Percentiles rank a stretch among this genome's conserved stretches.
Evolutionary conservation across 1,140 invertebrate species (phyloP).

Genomic region (Drosophila varians): DNA sequence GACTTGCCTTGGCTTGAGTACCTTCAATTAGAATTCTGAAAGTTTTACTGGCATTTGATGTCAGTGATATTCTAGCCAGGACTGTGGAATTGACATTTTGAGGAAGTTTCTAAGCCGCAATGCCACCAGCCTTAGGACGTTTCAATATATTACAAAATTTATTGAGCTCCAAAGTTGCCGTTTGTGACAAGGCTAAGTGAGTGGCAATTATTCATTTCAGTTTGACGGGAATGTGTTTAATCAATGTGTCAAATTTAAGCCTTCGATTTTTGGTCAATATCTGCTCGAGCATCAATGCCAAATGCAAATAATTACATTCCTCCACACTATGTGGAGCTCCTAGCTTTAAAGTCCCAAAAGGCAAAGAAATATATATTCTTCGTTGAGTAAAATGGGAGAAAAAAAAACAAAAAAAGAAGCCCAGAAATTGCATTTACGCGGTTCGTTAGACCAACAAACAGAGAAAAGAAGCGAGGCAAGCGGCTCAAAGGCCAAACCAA

Average conservation of each 20-base stretch:
- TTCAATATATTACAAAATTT: slow-evolving; percentile 32
- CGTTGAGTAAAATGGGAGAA: slow-evolving; percentile 15
- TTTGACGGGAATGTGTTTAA: slow-evolving; percentile 6
- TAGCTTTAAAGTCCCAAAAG: slow-evolving; percentile 45
- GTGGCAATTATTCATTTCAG: slow-evolving; percentile 20
- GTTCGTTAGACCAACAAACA: slow-evolving; percentile 78
- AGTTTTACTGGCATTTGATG: slow-evolving; percentile 20
- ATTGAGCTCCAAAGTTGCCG: slow-evolving; percentile 28
- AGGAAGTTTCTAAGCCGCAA: slow-evolving; percentile 1
- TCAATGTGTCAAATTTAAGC: background rate
- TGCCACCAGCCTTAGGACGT: slow-evolving; percentile 2
- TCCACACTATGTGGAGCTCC: background rate
- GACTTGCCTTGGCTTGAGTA: slow-evolving; percentile 1
- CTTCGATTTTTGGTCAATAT: background rate
- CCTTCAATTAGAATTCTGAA: slow-evolving; percentile 35
- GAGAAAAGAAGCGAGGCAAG: slow-evolving; percentile 31
- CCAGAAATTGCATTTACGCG: slow-evolving; percentile 78
- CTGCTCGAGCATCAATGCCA: background rate
- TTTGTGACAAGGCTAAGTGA: slow-evolving; percentile 25
- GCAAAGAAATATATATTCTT: slow-evolving; percentile 58
- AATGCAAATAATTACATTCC: background rate
- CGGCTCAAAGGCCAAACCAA: slow-evolving; percentile 62
- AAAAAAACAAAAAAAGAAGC: slow-evolving; percentile 31
- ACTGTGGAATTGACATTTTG: background rate
- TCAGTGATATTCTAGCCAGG: background rate